These are phyloP conservation scores for Cyprinodon diabolis DNA, from an alignment of 2,797 vertebrate genomes.

Conservation along the genomic window DNA sequence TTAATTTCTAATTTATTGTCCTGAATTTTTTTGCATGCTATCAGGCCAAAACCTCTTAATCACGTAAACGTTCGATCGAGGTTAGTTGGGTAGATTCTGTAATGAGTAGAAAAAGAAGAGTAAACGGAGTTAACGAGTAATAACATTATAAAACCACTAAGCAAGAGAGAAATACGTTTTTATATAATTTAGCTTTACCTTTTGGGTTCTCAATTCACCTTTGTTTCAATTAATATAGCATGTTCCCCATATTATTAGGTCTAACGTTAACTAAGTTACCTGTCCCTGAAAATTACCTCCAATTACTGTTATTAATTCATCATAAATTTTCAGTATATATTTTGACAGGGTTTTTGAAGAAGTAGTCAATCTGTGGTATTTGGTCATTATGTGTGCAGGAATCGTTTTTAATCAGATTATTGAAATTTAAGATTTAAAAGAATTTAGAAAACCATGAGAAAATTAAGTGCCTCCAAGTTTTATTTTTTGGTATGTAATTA, in stretches of 20 bases:
- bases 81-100: no score
- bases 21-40: background rate
- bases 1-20: background rate
- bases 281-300: no score
- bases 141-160: no score
- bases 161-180: no score
- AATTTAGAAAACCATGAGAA: constrained; percentile 39
- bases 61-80: background rate
- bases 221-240: no score
- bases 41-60: background rate
- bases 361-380: background rate
- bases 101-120: background rate
- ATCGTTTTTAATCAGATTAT: background rate
- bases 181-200: no score
- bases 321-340: no score
- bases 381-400: background rate
- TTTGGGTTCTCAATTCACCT: background rate
- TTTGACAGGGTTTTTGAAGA: background rate
- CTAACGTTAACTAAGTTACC: no score
- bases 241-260: background rate
- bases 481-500: constrained; percentile 23
- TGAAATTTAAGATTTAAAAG: constrained; percentile 21
- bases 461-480: constrained; percentile 45
- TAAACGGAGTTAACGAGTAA: no score
- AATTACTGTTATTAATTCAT: no score